These are phyloP conservation scores for Cephus pygmeus DNA, from an alignment of 2,888 invertebrate genomes.

Conservation along the genomic window DNA sequence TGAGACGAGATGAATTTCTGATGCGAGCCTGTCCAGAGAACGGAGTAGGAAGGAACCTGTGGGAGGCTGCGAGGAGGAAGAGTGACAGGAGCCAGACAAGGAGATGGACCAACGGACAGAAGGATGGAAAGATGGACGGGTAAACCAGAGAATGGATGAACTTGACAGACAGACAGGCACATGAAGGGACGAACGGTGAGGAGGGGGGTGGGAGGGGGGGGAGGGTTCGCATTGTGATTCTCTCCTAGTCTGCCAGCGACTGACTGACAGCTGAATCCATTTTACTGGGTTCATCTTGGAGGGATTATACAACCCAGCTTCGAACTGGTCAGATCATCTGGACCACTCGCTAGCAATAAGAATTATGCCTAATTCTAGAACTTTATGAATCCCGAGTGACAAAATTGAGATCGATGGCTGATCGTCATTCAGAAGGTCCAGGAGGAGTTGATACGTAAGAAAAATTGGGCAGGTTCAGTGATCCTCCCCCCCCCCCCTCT, in stretches of 20 bases:
- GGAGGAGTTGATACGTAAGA: background rate
- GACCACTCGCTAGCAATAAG: background rate
- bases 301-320: background rate
- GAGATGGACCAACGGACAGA: constrained; percentile 56
- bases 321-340: background rate
- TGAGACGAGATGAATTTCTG: constrained; percentile 52
- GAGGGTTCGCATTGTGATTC: constrained; percentile 59
- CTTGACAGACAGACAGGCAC: constrained; percentile 33
- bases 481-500: background rate
- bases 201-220: constrained; percentile 24
- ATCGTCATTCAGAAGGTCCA: background rate
- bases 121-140: constrained; percentile 42
- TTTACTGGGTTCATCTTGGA: constrained; percentile 28
- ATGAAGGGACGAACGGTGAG: constrained; percentile 30
- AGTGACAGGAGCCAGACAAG: constrained; percentile 59
- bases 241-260: constrained; percentile 59
- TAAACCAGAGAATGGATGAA: background rate
- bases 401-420: background rate
- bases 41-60: constrained; percentile 48
- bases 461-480: background rate
- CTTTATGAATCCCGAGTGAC: background rate
- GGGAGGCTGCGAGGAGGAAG: constrained; percentile 50
- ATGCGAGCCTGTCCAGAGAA: constrained; percentile 41
- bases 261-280: constrained; percentile 65
- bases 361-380: background rate